These are phyloP conservation scores for Formica aserva DNA, from an alignment of 2,888 invertebrate species.

Conservation along the genomic window DNA sequence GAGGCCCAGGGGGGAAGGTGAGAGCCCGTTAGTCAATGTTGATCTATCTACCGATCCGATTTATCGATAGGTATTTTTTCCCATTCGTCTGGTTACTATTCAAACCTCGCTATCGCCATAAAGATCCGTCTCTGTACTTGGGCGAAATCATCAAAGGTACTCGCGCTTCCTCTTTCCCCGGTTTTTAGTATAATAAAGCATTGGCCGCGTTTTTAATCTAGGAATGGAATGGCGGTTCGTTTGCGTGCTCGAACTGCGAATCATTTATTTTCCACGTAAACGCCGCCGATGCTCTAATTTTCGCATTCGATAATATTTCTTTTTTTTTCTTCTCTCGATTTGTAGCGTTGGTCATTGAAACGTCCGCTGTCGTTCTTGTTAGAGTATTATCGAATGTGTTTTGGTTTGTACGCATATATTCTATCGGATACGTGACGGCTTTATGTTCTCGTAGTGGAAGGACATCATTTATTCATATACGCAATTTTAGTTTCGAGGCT, in stretches of 20 bases:
- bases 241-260: conserved; percentile 16
- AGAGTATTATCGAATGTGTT: conserved; percentile 28
- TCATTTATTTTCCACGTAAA: conserved; percentile 50
- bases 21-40: conserved; percentile 64
- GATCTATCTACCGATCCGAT: conserved; percentile 59
- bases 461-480: conserved; percentile 28
- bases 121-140: conserved; percentile 56
- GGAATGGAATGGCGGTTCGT: conserved; percentile 46
- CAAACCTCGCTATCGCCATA: conserved; percentile 58
- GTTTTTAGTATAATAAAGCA: conserved; percentile 32
- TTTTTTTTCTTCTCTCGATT: conserved; percentile 35
- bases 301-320: conserved; percentile 52
- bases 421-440: conserved; percentile 29
- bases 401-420: conserved; percentile 29
- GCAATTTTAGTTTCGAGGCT: conserved; percentile 36
- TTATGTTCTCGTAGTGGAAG: conserved; percentile 25
- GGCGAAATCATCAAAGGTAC: conserved; percentile 52
- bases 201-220: conserved; percentile 54
- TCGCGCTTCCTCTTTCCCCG: not conserved
- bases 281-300: conserved; percentile 53
- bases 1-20: conserved; percentile 20
- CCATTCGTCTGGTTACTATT: conserved; percentile 63
- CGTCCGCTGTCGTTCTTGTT: conserved; percentile 3
- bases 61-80: conserved; percentile 60
- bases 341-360: conserved; percentile 45